Percentiles rank a stretch among this genome's conserved stretches.
These are phyloP conservation scores for Hapalemur alaotrensis DNA, from an alignment of 2,797 vertebrate genomes.

Conservation along the genomic window DNA sequence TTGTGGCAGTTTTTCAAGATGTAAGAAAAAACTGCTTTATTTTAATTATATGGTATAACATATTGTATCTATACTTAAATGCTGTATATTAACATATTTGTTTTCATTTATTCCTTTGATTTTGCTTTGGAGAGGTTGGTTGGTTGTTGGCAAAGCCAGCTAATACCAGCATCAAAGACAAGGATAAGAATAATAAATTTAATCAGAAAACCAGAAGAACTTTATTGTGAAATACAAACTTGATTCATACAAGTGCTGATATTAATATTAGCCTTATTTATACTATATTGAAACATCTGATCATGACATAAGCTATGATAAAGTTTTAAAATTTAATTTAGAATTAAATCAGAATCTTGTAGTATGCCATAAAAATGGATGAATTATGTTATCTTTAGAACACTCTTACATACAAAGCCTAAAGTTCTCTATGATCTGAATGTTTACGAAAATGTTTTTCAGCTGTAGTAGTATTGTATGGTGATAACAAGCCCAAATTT, in stretches of 20 bases:
- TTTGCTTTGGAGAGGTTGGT: background rate
- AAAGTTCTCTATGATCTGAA: background rate
- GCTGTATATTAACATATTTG: background rate
- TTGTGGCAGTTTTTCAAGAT: background rate
- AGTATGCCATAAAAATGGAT: background rate
- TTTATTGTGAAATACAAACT: background rate
- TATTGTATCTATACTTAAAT: background rate
- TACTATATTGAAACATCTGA: slow-evolving; percentile 8
- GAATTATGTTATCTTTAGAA: background rate
- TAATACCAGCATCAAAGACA: background rate
- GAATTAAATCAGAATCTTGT: slow-evolving; percentile 24
- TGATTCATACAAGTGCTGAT: background rate
- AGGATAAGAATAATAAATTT: background rate
- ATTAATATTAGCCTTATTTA: background rate
- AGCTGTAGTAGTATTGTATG: background rate
- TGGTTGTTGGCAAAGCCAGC: background rate
- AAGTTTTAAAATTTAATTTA: slow-evolving; percentile 51
- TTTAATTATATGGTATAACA: background rate
- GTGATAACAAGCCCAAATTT: background rate
- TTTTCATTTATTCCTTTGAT: background rate
- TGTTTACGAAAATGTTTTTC: background rate
- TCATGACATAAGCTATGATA: slow-evolving; percentile 21
- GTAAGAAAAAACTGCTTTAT: background rate
- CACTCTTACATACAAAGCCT: background rate
- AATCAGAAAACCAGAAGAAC: background rate